Base-by-base conservation (phyloP, 1,140 invertebrate species). In the Papilio polyxenes region DNA sequence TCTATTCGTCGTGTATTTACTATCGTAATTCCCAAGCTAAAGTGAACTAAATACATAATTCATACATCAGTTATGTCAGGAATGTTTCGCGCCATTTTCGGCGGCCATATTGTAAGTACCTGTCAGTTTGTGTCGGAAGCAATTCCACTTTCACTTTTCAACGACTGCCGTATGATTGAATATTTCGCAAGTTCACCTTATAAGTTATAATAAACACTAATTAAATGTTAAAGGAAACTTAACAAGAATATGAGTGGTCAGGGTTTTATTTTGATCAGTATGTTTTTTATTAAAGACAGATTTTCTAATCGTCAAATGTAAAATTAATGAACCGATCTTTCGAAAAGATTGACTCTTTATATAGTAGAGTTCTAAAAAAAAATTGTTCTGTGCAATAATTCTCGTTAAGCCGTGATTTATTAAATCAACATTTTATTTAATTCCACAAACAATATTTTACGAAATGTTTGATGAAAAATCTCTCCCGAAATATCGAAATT, bases 81-180 rank as follows among this genome's bases (percentile, higher is more conserved):
- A 65, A 80, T 80, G 59, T 69, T 62, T 62, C 78, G 62, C 78
- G 62, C 78, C 78, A 69, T 80, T 80, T 80, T 80, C 40, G 78
- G 78, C 20, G 37, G 51, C 37, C 76, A 62, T 79, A 62, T 79
- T 79, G 78, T 80, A 69, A 49, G 59, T 80, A 49, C 56, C 78
- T 80, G 78, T 69, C 59, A 53, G 44, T 69, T 65, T 72, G 59
- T 80, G 78, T 69, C 78, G 78, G 62, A 80, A 80, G 78, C 44
- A 80, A 80, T 80, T 51, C 62, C 59, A 80, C 78, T 80, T 80
- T 80, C 78, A 80, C 78, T 80, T 80, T 80, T 80, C 59, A 80
- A 80, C 78, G 78, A 15, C 78, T 62, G 37, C 62, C 44, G n/a
- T 80, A 80, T 80, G 78, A 80, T 80, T 69, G 78, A 80, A 17